Conservation (phyloP, 2,113 vertebrate species). For the Cacatua alba region DNA sequence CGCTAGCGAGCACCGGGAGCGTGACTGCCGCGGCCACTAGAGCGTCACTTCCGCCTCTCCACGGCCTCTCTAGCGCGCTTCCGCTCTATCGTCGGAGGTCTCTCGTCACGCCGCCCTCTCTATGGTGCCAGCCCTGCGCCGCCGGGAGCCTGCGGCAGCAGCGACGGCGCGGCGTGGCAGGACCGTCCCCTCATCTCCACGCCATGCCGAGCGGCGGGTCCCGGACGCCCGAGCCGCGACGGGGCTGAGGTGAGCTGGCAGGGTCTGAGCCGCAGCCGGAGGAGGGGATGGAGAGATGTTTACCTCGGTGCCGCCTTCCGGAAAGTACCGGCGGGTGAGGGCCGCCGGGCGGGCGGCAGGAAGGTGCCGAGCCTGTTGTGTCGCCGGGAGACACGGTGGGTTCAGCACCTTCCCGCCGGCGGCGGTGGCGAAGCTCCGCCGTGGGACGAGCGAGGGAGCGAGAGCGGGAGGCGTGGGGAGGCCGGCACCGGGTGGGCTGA, state of each 20-base stretch:
- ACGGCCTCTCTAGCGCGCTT: not conserved
- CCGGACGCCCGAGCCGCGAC: not conserved
- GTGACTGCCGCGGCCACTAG: too few relatives aligned
- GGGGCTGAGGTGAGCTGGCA: not conserved
- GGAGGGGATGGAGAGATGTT: not conserved
- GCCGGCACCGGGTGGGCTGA: not conserved
- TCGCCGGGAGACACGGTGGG: not conserved
- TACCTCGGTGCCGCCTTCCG: not conserved
- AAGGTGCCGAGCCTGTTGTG: not conserved
- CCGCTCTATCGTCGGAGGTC: conserved; percentile 47
- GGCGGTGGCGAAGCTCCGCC: not conserved
- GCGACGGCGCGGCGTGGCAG: not conserved
- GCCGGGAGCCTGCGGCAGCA: not conserved
- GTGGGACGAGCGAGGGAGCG: not conserved
- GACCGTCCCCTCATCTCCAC: not conserved
- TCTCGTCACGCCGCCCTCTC: conserved; percentile 48
- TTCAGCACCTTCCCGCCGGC: not conserved
- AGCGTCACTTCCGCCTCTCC: conserved; percentile 8
- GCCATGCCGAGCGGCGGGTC: conserved; percentile 50
- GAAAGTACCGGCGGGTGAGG: not conserved
- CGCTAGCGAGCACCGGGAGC: not conserved
- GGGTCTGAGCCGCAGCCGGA: not conserved
- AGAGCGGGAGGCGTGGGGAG: not conserved
- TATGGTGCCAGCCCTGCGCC: conserved; percentile 41
- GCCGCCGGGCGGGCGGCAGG: not conserved